Percentiles rank a stretch among this genome's conserved stretches.
Evolutionary conservation across 2,888 invertebrate genomes (phyloP).

Genomic region (Caprella mutica): DNA sequence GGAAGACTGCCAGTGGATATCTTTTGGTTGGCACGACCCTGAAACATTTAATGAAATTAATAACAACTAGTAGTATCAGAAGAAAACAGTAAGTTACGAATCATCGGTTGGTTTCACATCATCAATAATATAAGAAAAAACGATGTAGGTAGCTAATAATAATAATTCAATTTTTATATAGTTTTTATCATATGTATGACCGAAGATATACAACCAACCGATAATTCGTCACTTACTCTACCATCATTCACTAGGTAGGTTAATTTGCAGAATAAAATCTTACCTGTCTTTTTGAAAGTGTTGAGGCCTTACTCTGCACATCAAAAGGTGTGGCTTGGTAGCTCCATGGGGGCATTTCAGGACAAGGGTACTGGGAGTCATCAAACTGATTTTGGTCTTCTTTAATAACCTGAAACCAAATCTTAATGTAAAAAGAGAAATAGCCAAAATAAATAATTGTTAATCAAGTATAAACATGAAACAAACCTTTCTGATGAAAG

Average conservation of each 20-base stretch:
- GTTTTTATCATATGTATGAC: too few species aligned
- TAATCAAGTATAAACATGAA: not conserved
- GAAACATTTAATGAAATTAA: too few species aligned
- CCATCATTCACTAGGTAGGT: too few species aligned
- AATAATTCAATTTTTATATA: not conserved
- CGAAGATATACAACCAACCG: too few species aligned
- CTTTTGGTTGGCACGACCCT: slow-evolving; percentile 22
- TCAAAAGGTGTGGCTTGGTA: slow-evolving; percentile 33
- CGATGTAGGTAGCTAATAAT: too few species aligned
- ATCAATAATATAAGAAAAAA: too few species aligned
- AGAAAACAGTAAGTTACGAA: too few species aligned
- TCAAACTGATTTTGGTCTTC: slow-evolving; percentile 60
- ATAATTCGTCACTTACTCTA: too few species aligned
- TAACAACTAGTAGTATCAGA: too few species aligned
- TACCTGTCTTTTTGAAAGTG: slow-evolving; percentile 35
- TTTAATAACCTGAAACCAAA: slow-evolving; percentile 38
- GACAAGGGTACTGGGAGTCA: slow-evolving; percentile 44
- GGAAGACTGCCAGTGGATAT: slow-evolving; percentile 26
- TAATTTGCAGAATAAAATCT: slow-evolving; percentile 24
- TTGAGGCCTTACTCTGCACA: slow-evolving; percentile 22
- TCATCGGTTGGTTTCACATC: too few species aligned
- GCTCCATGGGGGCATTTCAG: slow-evolving; percentile 34
- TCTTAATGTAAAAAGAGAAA: not conserved
- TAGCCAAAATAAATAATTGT: not conserved
- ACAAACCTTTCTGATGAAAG: slow-evolving; percentile 90